Evolutionary conservation across 2,113 vertebrate species (phyloP).

Genomic region (Gallinago undulata): DNA sequence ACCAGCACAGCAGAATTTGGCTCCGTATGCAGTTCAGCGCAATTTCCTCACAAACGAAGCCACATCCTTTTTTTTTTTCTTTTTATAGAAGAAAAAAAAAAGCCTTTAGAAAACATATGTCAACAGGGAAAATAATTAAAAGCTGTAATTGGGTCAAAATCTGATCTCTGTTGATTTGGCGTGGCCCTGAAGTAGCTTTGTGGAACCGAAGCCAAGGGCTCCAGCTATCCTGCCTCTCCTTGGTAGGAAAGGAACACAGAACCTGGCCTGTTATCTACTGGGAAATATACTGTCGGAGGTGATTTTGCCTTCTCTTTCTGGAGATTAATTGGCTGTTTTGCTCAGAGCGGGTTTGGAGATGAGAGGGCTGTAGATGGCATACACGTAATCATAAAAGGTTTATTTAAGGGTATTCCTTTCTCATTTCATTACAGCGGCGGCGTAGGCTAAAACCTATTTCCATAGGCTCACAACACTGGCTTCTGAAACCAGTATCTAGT

Average conservation of each 20-base stretch:
- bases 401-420: conserved; percentile 67
- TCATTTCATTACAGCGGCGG: conserved; percentile 62
- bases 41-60: background rate
- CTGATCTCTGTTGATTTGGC: background rate
- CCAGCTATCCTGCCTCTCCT: background rate
- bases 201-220: background rate
- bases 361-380: conserved; percentile 25
- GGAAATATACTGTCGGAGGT: background rate
- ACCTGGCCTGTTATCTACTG: background rate
- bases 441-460: conserved; percentile 55
- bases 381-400: conserved; percentile 66
- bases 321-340: conserved; percentile 59
- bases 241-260: background rate
- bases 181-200: background rate
- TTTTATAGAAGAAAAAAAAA: background rate
- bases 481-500: conserved; percentile 26
- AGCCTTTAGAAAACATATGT: background rate
- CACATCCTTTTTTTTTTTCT: background rate
- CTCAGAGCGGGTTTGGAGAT: conserved; percentile 57
- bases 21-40: background rate
- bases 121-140: background rate
- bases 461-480: conserved; percentile 51
- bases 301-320: conserved; percentile 47
- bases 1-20: background rate
- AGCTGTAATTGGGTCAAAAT: background rate